Evolutionary conservation across 2,113 vertebrate genomes (phyloP).

Genomic region (Chaetura pelagica): DNA sequence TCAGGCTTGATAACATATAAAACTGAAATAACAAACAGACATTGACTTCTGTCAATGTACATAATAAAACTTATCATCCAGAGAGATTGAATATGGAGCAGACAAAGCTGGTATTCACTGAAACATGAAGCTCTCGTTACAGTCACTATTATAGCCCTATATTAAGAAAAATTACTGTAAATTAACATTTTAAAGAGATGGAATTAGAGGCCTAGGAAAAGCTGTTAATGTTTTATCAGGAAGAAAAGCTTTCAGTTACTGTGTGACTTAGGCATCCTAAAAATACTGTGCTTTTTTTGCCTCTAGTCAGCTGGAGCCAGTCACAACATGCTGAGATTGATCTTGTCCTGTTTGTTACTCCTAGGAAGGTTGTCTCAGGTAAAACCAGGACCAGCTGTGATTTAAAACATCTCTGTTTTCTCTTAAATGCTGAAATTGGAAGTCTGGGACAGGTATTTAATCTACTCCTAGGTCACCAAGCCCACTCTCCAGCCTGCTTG

Average conservation of each 20-base stretch:
- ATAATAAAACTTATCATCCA: conserved; percentile 30
- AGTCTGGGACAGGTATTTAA: neutral
- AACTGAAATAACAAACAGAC: conserved; percentile 40
- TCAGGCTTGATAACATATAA: conserved; percentile 22
- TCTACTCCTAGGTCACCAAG: neutral
- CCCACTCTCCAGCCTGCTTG: neutral
- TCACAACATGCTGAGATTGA: neutral
- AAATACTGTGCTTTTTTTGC: neutral
- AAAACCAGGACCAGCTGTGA: neutral
- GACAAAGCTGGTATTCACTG: conserved; percentile 23
- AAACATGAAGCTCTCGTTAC: neutral
- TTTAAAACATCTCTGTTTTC: neutral
- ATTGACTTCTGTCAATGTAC: conserved; percentile 23
- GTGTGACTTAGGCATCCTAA: neutral
- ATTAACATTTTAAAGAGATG: conserved; percentile 12
- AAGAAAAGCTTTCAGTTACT: neutral
- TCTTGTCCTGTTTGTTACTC: neutral
- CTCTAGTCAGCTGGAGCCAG: neutral
- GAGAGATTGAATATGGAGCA: neutral
- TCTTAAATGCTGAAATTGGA: neutral
- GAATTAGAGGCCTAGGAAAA: neutral
- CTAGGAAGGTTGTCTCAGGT: neutral
- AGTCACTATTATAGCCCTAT: neutral
- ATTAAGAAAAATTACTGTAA: conserved; percentile 36
- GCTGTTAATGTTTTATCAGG: neutral